Evolutionary conservation across 2,113 vertebrate genomes (phyloP), one percentile per base, ranked within the genome.

Genomic region (Campylomormyrus numenius): DNA sequence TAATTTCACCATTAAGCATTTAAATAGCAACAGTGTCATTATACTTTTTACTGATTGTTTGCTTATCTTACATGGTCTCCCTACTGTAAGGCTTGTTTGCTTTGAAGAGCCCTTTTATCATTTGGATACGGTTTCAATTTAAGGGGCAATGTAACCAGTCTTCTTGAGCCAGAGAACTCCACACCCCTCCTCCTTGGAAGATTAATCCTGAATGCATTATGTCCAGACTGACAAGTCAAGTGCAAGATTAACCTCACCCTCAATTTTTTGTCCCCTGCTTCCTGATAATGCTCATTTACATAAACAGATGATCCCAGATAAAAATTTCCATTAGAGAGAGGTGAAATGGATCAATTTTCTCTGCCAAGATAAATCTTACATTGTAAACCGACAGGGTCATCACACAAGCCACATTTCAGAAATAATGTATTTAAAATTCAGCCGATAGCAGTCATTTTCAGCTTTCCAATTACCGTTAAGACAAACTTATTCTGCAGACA

Each of bases 401-500:
- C 98, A 97, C 97, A 97, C 96, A 96, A 95, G 96, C 96, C 96
- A 97, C 97, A 97, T 98, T 98, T 98, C 97, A 97, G 97, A 97
- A 98, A 97, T 98, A 98, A 98, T 98, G 98, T 97, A 97, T 98
- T 98, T 97, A 97, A 97, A 97, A 97, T 96, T 96, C 97, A 94
- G 96, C 96, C 97, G 97, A 98, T 97, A 97, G 97, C 97, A 97
- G 97, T 97, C 97, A 97, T 98, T 98, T 97, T 97, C 96, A 97
- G 97, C 96, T 98, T 99, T 99, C 98, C 98, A 99, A 99, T 99
- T 99, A 99, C 98, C 98, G 99, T 99, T 98, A 99, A 99, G 98
- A 99, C 99, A 99, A 99, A 98, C 98, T 99, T 99, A 99, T 99
- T 99, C 98, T 99, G 98, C 99, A 98, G 97, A 99, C 98, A 99